Evolutionary conservation across 30 jellyfish, hydroid and myxozoan species (phyloP).

Genomic region (Cassiopea xamachana): DNA sequence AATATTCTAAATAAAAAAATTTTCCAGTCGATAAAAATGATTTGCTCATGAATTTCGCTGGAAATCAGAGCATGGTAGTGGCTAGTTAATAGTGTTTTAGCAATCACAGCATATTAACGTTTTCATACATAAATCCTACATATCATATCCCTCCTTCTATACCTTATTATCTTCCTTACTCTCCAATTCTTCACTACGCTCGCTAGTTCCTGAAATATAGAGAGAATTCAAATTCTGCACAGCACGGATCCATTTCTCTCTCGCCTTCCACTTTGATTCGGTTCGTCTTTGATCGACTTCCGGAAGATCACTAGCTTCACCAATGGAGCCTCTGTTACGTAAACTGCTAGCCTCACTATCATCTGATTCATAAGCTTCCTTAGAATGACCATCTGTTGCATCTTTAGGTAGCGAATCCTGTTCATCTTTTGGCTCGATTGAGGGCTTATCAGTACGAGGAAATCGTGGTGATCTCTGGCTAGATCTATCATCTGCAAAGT

Average conservation of each 20-base stretch:
- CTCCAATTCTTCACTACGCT: background rate
- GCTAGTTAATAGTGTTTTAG: too few species aligned
- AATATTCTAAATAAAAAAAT: too few species aligned
- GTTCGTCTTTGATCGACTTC: constrained; percentile 56
- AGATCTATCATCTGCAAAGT: constrained; percentile 5
- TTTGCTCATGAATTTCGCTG: too few species aligned
- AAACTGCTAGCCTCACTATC: constrained; percentile 42
- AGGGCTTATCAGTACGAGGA: background rate
- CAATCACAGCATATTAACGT: too few species aligned
- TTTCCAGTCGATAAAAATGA: too few species aligned
- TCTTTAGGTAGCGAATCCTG: background rate
- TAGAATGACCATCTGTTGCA: background rate
- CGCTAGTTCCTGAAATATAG: background rate
- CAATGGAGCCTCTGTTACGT: constrained; percentile 3
- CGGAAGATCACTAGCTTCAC: constrained; percentile 40
- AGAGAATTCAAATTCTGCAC: constrained; percentile 17
- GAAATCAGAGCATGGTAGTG: too few species aligned
- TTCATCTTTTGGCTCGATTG: background rate
- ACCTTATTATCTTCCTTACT: background rate
- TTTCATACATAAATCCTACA: too few species aligned
- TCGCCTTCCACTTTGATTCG: constrained; percentile 30
- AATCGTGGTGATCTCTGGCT: background rate
- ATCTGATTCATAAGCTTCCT: constrained; percentile 29
- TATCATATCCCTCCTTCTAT: background rate
- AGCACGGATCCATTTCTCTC: constrained; percentile 63